Evolutionary conservation across 2,888 invertebrate genomes (phyloP).

Genomic region (Harpagoxenus sublaevis): DNA sequence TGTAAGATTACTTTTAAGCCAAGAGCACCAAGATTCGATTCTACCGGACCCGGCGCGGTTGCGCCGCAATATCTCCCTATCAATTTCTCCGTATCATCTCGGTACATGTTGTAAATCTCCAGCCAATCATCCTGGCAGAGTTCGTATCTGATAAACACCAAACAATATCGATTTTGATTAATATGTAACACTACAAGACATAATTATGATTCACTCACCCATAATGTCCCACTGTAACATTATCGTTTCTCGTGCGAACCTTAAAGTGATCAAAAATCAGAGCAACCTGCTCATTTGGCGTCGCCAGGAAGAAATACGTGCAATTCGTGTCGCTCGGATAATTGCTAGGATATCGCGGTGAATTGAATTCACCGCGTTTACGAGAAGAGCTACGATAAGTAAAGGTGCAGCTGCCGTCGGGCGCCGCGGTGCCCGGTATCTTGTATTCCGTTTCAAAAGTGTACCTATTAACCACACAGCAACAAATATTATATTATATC

Average conservation of each 20-base stretch:
- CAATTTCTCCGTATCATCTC: constrained; percentile 93
- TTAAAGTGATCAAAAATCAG: constrained; percentile 97
- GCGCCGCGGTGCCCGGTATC: constrained; percentile 97
- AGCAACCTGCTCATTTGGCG: constrained; percentile 95
- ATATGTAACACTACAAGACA: background rate
- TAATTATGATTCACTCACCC: constrained; percentile 87
- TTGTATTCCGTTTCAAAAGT: constrained; percentile 92
- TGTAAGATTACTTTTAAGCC: constrained; percentile 96
- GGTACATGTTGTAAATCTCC: constrained; percentile 96
- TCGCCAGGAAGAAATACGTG: constrained; percentile 95
- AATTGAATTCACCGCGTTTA: constrained; percentile 97
- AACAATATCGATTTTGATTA: background rate
- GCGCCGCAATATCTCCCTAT: constrained; percentile 97
- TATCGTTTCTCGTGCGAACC: constrained; percentile 93
- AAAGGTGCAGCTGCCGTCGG: constrained; percentile 96
- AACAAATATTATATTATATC: background rate
- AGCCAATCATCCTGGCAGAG: constrained; percentile 97
- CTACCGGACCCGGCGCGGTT: constrained; percentile 97
- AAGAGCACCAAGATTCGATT: constrained; percentile 95
- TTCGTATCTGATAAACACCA: constrained; percentile 87
- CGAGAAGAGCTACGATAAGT: constrained; percentile 95
- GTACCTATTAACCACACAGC: constrained; percentile 81
- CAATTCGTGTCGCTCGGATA: constrained; percentile 98
- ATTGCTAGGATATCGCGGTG: constrained; percentile 98
- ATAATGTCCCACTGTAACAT: constrained; percentile 92